Evolutionary conservation across 2,888 invertebrate genomes (phyloP), one percentile per base, ranked within the genome.

Genomic region (Xestia ashworthii): DNA sequence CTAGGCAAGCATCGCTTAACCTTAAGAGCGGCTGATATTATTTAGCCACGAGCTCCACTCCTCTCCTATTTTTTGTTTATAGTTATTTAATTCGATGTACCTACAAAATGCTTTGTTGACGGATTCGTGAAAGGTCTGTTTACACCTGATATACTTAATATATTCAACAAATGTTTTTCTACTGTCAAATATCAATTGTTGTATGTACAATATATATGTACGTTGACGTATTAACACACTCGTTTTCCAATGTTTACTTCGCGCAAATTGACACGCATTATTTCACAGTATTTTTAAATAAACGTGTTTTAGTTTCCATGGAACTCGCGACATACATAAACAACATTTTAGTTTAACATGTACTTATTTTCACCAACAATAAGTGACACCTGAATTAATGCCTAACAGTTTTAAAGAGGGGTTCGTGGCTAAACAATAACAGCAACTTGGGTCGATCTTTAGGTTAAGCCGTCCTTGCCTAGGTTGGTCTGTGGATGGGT

Each of bases 181-280:
- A 44, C 44, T 44, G n/a, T 44, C 44, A 65, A 65, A 44, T 53
- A 69, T 44, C 44, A 46, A 16, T 50, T 25, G 22, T 79, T 60
- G n/a, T 0, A 32, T 60, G 14, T 60, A 70, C n/a, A 48, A 44
- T 44, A 44, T 6, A 6, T 19, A 50, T 1, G 22, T n/a, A 38
- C 12, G 12, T 44, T 50, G 32, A 46, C 58, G 55, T 48, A 55
- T 38, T 48, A 68, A 67, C 41, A 41, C 14, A 32, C 55, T 32
- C 8, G 5, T 50, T 76, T 75, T 50, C 12, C 50, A 62, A 72
- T 66, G 69, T 79, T 79, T 73, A 69, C 60, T 70, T 46, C 8
- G 1, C 25, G 44, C 32, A 67, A 53, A 67, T 65, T 44, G n/a
- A 44, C 44, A 65, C 44, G 44, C 44, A 65, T 65, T 38, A 65